These are phyloP conservation scores for Platalea minor DNA, from an alignment of 2,797 vertebrate genomes.

Conservation along the genomic window DNA sequence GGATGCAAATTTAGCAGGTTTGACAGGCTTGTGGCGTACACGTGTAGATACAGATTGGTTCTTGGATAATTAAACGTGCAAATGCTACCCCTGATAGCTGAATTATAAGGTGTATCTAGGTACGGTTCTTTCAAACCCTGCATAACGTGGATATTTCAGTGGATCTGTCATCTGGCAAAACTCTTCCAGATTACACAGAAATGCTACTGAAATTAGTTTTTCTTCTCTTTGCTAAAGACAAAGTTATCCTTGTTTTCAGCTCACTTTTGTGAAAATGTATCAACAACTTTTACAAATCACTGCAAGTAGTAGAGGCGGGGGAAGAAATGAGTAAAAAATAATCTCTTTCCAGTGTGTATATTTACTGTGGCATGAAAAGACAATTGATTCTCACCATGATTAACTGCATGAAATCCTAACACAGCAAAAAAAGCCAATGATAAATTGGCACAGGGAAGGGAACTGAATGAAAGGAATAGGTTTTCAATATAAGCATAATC, in stretches of 20 bases:
- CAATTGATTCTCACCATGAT: not conserved
- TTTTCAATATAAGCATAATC: conserved; percentile 42
- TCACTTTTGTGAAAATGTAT: not conserved
- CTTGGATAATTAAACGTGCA: not conserved
- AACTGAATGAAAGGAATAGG: conserved; percentile 44
- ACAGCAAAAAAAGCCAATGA: conserved; percentile 24
- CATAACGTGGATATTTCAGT: not conserved
- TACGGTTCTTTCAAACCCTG: not conserved
- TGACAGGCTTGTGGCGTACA: not conserved
- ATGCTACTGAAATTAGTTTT: not conserved
- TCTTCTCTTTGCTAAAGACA: not conserved
- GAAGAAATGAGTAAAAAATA: conserved; percentile 13
- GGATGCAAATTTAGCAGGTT: not conserved
- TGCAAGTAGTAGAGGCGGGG: not conserved
- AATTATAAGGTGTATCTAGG: not conserved
- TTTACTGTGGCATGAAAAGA: conserved; percentile 14
- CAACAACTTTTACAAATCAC: not conserved
- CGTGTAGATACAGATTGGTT: not conserved
- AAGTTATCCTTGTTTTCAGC: not conserved
- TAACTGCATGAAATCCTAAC: conserved; percentile 22
- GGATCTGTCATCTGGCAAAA: not conserved
- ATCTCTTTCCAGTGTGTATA: not conserved
- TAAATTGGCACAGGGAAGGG: conserved; percentile 20
- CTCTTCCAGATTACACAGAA: not conserved
- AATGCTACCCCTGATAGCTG: not conserved